Evolutionary conservation across 2,888 invertebrate species (phyloP).

Genomic region (Ornithoptera priamus): DNA sequence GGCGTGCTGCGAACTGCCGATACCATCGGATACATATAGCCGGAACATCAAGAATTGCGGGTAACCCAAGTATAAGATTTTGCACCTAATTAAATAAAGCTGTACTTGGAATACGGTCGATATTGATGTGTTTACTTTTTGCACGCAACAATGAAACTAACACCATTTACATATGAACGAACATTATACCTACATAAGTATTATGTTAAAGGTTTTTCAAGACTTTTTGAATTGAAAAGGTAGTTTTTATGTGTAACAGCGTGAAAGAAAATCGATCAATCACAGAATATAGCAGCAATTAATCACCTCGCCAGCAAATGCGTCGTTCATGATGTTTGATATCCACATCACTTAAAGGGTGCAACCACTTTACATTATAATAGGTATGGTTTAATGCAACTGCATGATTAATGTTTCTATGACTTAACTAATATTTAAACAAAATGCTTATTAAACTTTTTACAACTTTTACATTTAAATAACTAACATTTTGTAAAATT

Average conservation of each 20-base stretch:
- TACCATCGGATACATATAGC: conserved; percentile 56
- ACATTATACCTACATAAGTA: conserved; percentile 53
- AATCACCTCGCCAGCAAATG: conserved; percentile 63
- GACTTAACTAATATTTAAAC: not conserved
- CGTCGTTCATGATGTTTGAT: conserved; percentile 45
- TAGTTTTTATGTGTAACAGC: conserved; percentile 39
- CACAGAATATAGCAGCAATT: conserved; percentile 60
- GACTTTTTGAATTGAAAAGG: conserved; percentile 50
- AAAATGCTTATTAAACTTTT: not conserved
- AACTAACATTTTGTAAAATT: not conserved
- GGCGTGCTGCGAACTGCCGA: conserved; percentile 43
- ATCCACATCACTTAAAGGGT: conserved; percentile 54
- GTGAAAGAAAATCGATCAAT: conserved; percentile 60
- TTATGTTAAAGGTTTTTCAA: conserved; percentile 62
- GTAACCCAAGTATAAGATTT: conserved; percentile 54
- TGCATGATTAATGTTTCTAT: conserved; percentile 13
- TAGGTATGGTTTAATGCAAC: conserved; percentile 6
- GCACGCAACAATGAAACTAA: conserved; percentile 52
- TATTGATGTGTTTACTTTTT: conserved; percentile 46
- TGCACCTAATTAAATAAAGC: conserved; percentile 62
- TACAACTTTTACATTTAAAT: not conserved
- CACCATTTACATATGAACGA: conserved; percentile 54
- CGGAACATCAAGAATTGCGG: conserved; percentile 38
- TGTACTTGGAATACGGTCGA: conserved; percentile 41
- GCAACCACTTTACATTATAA: conserved; percentile 16